A percentile compares a stretch with the other conserved stretches of the same genome.
Conservation (phyloP, 2,113 vertebrate species). For the Progne subis region DNA sequence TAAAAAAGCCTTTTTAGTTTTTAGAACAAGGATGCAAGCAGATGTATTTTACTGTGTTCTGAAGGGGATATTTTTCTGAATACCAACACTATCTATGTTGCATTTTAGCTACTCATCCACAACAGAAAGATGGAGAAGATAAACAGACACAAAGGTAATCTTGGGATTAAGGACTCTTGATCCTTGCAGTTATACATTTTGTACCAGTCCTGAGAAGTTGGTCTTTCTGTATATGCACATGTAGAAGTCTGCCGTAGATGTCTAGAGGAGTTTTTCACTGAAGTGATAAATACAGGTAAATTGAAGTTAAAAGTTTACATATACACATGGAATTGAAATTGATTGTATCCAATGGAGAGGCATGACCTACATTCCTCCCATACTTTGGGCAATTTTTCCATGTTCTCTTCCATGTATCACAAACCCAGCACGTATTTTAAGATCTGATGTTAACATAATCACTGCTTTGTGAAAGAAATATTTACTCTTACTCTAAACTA, state of each 20-base stretch:
- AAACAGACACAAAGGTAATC: neutral
- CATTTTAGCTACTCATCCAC: neutral
- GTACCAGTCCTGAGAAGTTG: neutral
- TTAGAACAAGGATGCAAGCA: neutral
- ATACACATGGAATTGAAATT: neutral
- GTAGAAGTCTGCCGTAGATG: neutral
- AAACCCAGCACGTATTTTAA: slow-evolving; percentile 4
- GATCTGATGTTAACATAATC: neutral
- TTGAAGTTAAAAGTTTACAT: neutral
- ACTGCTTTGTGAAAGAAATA: neutral
- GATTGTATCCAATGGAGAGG: neutral
- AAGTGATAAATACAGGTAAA: neutral
- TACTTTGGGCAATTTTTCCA: neutral
- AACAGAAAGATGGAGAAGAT: neutral
- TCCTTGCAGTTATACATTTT: neutral
- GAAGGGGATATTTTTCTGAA: neutral
- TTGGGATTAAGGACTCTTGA: neutral
- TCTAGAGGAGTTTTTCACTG: neutral
- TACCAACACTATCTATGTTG: neutral
- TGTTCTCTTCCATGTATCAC: neutral
- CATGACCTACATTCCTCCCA: neutral
- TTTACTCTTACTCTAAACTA: slow-evolving; percentile 20
- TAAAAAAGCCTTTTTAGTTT: neutral
- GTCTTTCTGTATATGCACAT: neutral
- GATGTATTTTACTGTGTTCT: neutral